Evolutionary conservation across 2,888 invertebrate species (phyloP), one percentile per base, ranked within the genome.

Genomic region (Pollenia labialis): DNA sequence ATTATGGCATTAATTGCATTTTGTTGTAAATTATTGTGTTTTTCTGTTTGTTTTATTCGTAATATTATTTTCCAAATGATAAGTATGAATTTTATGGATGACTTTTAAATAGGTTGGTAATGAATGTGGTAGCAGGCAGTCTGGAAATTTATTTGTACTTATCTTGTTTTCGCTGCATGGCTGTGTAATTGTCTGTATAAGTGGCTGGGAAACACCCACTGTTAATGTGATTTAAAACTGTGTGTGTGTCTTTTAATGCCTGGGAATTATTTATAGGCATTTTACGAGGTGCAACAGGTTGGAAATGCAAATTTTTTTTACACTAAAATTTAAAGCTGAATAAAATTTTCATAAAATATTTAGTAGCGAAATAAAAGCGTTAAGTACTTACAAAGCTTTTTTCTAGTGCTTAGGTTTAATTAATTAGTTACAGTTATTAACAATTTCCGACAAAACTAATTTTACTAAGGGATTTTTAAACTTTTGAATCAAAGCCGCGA

Each of bases 1-100:
- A 80, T 82, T 74, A 69, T 79, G 69, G 56, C 75, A 80, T 80
- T 86, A 82, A 86, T 86, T 86, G 85, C 82, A 64, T 82, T 86
- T 71, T 75, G 71, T 64, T 86, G 85, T 82, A 79, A 75, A 81
- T 74, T 83, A 52, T 54, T 75, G 60, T 74, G 40, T 54, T 54
- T 71, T 32, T 60, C 7, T 64, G 14, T 54, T 32, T 42, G 56
- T 46, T 79, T 44, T 72, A 40, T 60, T 64, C 4, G 16, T 56
- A 32, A 23, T 23, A 23, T 32, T n/a, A 1, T 72, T 74, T 23
- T 54, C 4, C 44, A 44, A 32, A 23, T 18, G 4, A 40, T 7
- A 60, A n/a, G 46, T 46, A 54, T 62, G 54, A 32, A 69, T 69
- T 81, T 75, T 82, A 52, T 75, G 52, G 75, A 76, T 69, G 62